phyloP scores from a whole-genome alignment of 2,797 vertebrate species.

The Ctenosaura bakeri region DNA sequence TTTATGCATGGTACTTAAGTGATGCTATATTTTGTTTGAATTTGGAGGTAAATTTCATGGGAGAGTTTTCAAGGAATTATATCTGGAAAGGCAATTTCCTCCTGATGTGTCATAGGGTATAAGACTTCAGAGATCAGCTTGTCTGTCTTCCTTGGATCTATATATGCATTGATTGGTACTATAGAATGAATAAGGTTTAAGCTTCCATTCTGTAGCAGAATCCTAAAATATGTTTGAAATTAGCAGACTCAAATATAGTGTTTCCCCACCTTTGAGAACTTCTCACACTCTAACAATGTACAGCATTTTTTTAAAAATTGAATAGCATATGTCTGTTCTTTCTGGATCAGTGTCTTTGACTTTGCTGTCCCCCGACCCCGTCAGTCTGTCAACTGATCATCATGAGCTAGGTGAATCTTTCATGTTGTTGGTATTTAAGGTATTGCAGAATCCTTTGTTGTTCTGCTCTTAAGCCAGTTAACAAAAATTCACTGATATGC shows the following conservation, averaged over 20 bases:
- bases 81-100: neutral
- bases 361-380: no score
- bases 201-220: neutral
- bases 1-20: neutral
- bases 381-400: neutral
- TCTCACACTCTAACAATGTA: neutral
- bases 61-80: neutral
- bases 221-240: neutral
- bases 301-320: neutral
- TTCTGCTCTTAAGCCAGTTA: neutral
- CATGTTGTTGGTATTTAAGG: neutral
- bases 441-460: neutral
- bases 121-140: neutral
- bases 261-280: neutral
- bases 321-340: neutral
- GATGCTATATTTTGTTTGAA: neutral
- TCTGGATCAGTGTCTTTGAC: neutral
- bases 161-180: neutral
- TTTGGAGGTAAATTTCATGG: neutral
- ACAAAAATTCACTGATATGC: neutral
- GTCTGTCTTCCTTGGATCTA: neutral
- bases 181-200: neutral
- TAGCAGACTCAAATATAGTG: neutral
- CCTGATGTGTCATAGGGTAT: neutral
- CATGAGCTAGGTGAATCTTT: neutral